Conservation (phyloP, 2,888 invertebrate genomes). For the Eupithecia exiguata region DNA sequence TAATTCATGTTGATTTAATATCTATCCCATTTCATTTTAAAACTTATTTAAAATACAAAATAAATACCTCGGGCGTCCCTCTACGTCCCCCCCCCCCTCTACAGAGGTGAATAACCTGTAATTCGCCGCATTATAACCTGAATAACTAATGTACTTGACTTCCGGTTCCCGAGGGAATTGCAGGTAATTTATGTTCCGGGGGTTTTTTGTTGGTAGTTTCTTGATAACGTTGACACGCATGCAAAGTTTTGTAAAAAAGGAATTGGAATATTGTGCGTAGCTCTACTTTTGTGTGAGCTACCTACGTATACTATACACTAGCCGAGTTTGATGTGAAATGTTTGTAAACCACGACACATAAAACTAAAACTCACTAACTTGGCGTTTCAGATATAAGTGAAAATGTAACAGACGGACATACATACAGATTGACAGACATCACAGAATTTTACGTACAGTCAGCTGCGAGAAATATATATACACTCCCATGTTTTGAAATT, state of each 20-base stretch:
- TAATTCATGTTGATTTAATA: too few relatives aligned
- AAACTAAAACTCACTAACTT: too few relatives aligned
- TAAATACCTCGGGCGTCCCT: neutral
- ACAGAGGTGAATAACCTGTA: slow-evolving; percentile 26
- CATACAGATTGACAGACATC: too few relatives aligned
- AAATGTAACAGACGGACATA: too few relatives aligned
- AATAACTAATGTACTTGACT: slow-evolving; percentile 28
- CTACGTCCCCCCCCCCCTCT: too few relatives aligned
- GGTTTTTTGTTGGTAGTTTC: neutral
- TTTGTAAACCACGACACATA: too few relatives aligned
- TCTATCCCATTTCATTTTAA: too few relatives aligned
- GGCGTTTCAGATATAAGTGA: too few relatives aligned
- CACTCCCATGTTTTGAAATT: too few relatives aligned
- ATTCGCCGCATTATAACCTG: slow-evolving; percentile 30
- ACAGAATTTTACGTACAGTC: too few relatives aligned
- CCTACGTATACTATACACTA: neutral
- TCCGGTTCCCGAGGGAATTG: slow-evolving; percentile 31
- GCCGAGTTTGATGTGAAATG: too few relatives aligned
- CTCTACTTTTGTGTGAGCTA: neutral
- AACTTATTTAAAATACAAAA: neutral
- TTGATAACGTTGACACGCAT: slow-evolving; percentile 2
- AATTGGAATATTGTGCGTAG: neutral
- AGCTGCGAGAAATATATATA: too few relatives aligned
- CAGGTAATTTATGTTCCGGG: neutral
- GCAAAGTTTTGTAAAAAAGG: neutral